These are phyloP conservation scores for Nesoenas mayeri DNA, from an alignment of 2,113 vertebrate species.

Conservation along the genomic window DNA sequence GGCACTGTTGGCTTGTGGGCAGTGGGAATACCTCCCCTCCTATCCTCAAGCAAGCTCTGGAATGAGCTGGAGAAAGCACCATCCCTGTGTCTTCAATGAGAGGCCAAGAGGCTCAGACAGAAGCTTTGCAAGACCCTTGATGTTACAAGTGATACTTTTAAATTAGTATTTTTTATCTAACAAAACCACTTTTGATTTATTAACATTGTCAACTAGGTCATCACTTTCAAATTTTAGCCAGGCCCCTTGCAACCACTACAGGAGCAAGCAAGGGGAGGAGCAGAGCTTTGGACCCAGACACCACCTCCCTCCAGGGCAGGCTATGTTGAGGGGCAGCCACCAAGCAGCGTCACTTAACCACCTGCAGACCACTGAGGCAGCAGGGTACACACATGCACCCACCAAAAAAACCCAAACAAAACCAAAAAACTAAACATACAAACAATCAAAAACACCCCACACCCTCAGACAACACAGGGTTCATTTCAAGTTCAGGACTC, in stretches of 20 bases:
- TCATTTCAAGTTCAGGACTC: background rate
- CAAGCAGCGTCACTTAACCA: background rate
- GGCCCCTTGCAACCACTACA: background rate
- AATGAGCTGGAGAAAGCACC: background rate
- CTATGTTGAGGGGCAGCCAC: background rate
- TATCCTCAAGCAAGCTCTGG: background rate
- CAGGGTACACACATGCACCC: accelerated
- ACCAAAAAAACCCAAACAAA: background rate
- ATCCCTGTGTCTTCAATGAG: background rate
- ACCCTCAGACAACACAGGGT: background rate
- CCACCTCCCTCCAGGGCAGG: background rate
- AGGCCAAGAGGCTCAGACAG: background rate
- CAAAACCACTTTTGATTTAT: background rate
- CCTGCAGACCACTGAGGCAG: accelerated
- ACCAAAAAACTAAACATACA: too few relatives aligned
- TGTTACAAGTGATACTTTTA: background rate
- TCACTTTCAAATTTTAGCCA: background rate
- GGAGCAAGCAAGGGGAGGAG: background rate
- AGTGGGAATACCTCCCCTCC: background rate
- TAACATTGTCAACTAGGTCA: background rate
- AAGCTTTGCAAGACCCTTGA: background rate
- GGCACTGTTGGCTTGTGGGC: background rate
- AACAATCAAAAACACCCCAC: too few relatives aligned
- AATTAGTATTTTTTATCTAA: background rate
- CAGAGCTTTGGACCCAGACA: background rate